Base-by-base conservation (phyloP, 2,113 vertebrate genomes). In the Ranitomeya imitator region DNA sequence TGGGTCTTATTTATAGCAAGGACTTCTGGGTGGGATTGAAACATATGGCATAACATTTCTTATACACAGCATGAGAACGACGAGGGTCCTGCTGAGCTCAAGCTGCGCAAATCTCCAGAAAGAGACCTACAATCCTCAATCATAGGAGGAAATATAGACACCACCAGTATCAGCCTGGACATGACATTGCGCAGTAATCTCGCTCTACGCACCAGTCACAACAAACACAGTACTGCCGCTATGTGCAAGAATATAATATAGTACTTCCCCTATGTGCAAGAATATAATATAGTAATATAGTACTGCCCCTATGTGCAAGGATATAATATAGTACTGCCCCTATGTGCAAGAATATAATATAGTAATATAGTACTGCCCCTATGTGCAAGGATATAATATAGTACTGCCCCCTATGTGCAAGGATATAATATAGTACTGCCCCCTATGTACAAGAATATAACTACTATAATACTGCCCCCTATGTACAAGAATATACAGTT, bases 31-130 rank as follows among this genome's bases (percentile, higher is more conserved):
- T 88, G 65, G 90, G 84, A 86, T 91, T 87, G 89, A 83, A 83
- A 85, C 86, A 87, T 87, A 86, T 91, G 91, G 91, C 90, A 88
- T 92, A 51, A 57, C 74, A 52, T 69, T 79, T 88, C 86, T 85
- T 65, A 55, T 19, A 19, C 23, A 1, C n/a, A 54, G 65, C 82
- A 74, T 84, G 65, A 63, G 51, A 87, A n/a, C 18, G 11, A 37
- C 67, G 2, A 55, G 13, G 59, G 79, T 71, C 60, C 61, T 12
- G 52, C 85, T 52, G 74, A 23, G 84, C 71, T 21, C 16, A 77
- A 63, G 23, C n/a, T 73, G 26, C 37, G 16, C 15, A 18, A 5
- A 51, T 63, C 52, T 61, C 26, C 8, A 45, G n/a, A 79, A 65
- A 61, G 85, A 51, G 51, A 86, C 74, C 19, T 51, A 26, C 37